phyloP scores from a whole-genome alignment of 2,888 invertebrate species.

The Apantesis nais region DNA sequence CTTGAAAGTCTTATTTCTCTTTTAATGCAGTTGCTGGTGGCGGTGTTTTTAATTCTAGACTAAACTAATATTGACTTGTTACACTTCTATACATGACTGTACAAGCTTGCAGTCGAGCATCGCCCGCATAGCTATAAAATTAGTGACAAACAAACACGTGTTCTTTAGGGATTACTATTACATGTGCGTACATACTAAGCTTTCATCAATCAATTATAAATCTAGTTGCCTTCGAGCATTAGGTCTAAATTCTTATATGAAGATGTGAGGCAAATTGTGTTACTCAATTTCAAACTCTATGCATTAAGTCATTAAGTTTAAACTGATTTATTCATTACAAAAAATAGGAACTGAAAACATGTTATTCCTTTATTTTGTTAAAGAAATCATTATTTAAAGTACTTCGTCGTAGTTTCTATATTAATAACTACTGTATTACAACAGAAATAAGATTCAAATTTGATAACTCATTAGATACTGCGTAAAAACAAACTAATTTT shows the following conservation, averaged over 20 bases:
- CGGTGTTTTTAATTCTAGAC: neutral
- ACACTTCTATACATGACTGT: conserved; percentile 33
- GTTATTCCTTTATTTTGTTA: conserved; percentile 28
- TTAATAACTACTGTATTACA: conserved; percentile 14
- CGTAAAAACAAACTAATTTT: conserved; percentile 5
- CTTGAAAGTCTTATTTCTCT: neutral
- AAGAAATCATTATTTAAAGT: conserved; percentile 21
- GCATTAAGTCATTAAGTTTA: neutral
- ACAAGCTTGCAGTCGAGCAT: conserved; percentile 33
- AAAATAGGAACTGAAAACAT: conserved; percentile 18
- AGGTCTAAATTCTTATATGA: neutral
- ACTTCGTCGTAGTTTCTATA: neutral
- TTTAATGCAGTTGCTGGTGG: too few relatives aligned
- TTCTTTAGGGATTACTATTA: conserved; percentile 32
- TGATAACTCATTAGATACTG: conserved; percentile 3
- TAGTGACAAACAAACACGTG: conserved; percentile 54
- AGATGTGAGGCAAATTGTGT: too few relatives aligned
- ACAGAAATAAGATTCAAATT: neutral
- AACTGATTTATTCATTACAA: neutral
- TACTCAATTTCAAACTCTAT: conserved; percentile 18
- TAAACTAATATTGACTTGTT: neutral
- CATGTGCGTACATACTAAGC: conserved; percentile 42
- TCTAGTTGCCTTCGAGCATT: fast-evolving
- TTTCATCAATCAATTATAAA: conserved; percentile 13
- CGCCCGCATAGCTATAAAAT: conserved; percentile 51